Evolutionary conservation across 2,888 invertebrate genomes (phyloP), one percentile per base, ranked within the genome.

Genomic region (Folsomia manolachei): DNA sequence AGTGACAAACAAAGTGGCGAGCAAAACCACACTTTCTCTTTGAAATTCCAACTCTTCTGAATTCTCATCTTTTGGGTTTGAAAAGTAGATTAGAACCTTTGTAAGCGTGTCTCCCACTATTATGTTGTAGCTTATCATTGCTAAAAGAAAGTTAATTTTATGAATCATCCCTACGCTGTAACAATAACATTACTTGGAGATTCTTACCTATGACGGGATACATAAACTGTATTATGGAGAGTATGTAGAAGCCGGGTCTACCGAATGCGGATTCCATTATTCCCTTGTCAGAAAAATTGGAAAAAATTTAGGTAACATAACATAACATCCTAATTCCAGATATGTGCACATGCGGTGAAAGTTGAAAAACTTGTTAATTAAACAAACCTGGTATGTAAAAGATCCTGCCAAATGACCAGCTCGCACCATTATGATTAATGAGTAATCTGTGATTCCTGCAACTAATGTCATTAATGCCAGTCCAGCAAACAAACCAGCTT

Each of bases 41-140:
- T 88, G 87, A 11, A 88, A 89, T 70, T 90, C 84, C 61, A 90
- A 82, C 19, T 86, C 87, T 19, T 67, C 67, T 19, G 67, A 56
- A 7, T 26, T 9, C 19, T 69, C 63, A 1, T 51, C 63, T 1
- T 85, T 83, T 39, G 88, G 84, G 66, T 88, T 87, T 18, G 90
- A 88, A 67, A 92, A 86, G 75, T 92, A 86, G n/a, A 90, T 86
- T 71, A 93, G 85, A 21, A 93, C 91, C 84, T 92, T 92, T 19
- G 93, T 92, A 61, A 92, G 87, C 0, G 93, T 93, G 82, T 94
- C 93, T 23, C 93, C 93, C 27, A 93, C 92, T 23, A 93, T 92
- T 21, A 93, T 90, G 84, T 93, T 93, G 84, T 93, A 93, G 71
- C 92, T 92, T 73, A 93, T 90, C 92, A 93, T 93, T 9, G 92